Conservation (phyloP, 1,140 invertebrate species). For the Brachionus koreanus region DNA sequence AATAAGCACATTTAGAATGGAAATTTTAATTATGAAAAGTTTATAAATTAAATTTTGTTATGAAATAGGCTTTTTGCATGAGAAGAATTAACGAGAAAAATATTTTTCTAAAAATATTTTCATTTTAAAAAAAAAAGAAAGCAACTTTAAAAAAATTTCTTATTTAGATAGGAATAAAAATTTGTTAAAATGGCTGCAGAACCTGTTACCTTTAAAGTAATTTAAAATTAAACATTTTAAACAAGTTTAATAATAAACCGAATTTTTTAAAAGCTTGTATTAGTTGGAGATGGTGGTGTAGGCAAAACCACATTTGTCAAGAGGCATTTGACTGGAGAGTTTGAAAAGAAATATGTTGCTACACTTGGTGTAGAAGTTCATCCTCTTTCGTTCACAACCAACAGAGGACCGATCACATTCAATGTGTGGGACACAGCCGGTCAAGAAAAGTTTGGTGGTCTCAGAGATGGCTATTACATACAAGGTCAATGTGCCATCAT, state of each 20-base stretch:
- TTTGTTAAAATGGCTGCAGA: background rate
- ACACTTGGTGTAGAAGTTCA: slow-evolving; percentile 98
- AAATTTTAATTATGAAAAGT: background rate
- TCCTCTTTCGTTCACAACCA: slow-evolving; percentile 95
- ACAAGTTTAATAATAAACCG: too few species aligned
- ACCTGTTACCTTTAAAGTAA: slow-evolving; percentile 28
- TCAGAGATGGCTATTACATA: slow-evolving; percentile 98
- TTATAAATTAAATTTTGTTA: background rate
- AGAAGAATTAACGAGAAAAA: background rate
- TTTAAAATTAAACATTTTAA: background rate
- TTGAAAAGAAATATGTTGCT: slow-evolving; percentile 99
- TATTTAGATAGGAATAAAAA: background rate
- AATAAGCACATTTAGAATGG: background rate
- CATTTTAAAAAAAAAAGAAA: background rate
- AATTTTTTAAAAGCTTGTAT: slow-evolving; percentile 68
- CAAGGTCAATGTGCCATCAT: slow-evolving; percentile 97
- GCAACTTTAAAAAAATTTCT: background rate
- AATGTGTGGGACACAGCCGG: slow-evolving; percentile 99
- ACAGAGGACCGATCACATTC: slow-evolving; percentile 90
- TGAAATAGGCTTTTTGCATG: background rate
- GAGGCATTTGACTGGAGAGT: slow-evolving; percentile 97
- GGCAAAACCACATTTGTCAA: slow-evolving; percentile 99
- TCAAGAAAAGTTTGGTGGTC: slow-evolving; percentile 97
- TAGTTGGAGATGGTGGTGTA: slow-evolving; percentile 98
- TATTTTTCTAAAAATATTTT: background rate